Base-by-base conservation (phyloP, 2,888 invertebrate genomes). In the Neelides folsomi region DNA sequence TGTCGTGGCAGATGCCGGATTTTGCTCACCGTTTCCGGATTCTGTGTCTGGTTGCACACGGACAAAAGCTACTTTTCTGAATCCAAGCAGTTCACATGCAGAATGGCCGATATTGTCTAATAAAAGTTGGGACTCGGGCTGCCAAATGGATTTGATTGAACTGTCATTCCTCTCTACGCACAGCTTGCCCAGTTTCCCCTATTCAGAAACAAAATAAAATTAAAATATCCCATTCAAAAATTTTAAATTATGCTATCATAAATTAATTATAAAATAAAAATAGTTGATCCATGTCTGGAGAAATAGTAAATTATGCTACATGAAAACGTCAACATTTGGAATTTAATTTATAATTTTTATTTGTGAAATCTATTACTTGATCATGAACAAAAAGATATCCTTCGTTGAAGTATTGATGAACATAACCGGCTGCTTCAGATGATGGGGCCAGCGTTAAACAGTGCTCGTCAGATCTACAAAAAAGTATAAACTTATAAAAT, bases 311-410 rank as follows among this genome's bases (percentile, higher is more conserved):
- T n/a, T n/a, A n/a, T n/a, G n/a, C n/a, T n/a, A n/a, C n/a, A n/a
- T n/a, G n/a, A n/a, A n/a, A n/a, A n/a, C n/a, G n/a, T n/a, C n/a
- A n/a, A n/a, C n/a, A n/a, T n/a, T n/a, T n/a, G n/a, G n/a, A n/a
- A n/a, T n/a, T n/a, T n/a, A n/a, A n/a, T n/a, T n/a, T n/a, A n/a
- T n/a, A n/a, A n/a, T n/a, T n/a, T n/a, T n/a, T n/a, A 27, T 27
- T 27, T 27, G 27, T 7, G 4, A 41, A 47, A n/a, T 42, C 6
- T 39, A 36, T 46, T 54, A 59, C 61, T 53, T 62, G 62, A 71
- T 88, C 88, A 63, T 85, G 82, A 74, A 87, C 87, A 57, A 86
- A 78, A 3, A 87, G 84, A 71, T 80, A 86, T n/a, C 89, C 89
- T 59, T 81, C 81, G 51, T 79, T 76, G 65, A 76, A 77, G 66